Evolutionary conservation across 2,888 invertebrate species (phyloP).

Genomic region (Platypus cylindrus): DNA sequence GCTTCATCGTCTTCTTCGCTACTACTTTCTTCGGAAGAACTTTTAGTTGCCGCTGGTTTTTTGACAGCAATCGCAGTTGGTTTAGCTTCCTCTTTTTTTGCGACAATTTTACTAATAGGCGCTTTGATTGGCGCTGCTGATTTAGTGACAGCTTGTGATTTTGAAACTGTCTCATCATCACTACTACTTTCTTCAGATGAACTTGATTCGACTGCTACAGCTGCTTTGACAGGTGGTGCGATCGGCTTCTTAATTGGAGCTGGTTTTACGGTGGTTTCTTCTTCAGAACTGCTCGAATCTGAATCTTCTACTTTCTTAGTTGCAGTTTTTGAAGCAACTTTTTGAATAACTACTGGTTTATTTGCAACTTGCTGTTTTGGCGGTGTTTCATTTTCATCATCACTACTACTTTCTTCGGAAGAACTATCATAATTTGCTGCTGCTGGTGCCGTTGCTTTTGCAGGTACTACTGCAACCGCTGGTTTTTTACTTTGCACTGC

Average conservation of each 20-base stretch:
- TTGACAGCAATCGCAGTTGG: not conserved
- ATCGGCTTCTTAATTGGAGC: conserved; percentile 20
- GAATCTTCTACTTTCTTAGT: conserved; percentile 15
- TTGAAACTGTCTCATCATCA: conserved; percentile 17
- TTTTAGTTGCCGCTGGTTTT: conserved; percentile 14
- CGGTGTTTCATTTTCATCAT: conserved; percentile 19
- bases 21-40: conserved; percentile 28
- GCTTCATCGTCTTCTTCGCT: conserved; percentile 18
- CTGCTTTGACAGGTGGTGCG: conserved; percentile 22
- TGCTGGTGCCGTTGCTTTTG: not conserved
- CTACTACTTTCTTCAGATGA: conserved; percentile 19
- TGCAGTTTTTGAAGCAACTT: conserved; percentile 3
- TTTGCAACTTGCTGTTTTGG: conserved; percentile 1
- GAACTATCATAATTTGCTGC: conserved; percentile 19
- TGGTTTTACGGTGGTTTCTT: conserved; percentile 14
- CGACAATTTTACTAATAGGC: not conserved
- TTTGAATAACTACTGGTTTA: conserved; percentile 2
- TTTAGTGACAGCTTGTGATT: conserved; percentile 8
- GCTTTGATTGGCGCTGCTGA: not conserved
- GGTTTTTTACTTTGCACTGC: conserved; percentile 6
- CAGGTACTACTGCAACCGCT: not conserved
- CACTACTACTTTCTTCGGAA: conserved; percentile 20
- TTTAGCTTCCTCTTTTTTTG: too few species aligned
- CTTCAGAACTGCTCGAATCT: conserved; percentile 22
- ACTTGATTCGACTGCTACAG: conserved; percentile 15